Percentiles rank a stretch among this genome's conserved stretches.
Evolutionary conservation across 2,113 vertebrate genomes (phyloP).

Genomic region (Clarias gariepinus): DNA sequence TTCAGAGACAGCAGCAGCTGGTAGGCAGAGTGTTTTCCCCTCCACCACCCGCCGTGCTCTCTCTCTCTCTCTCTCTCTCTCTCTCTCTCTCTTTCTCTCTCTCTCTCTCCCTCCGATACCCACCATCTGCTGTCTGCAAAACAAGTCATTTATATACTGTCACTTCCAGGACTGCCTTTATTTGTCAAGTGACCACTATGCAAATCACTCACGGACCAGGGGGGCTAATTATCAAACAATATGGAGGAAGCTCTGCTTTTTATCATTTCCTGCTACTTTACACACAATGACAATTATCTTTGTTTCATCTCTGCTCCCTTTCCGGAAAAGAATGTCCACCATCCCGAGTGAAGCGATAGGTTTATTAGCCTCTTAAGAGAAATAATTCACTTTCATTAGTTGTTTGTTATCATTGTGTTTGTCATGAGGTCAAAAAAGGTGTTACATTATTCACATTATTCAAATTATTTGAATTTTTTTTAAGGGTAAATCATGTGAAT

Average conservation of each 20-base stretch:
- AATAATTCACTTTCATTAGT: conserved; percentile 47
- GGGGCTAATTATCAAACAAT: conserved; percentile 75
- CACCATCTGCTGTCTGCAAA: conserved; percentile 94
- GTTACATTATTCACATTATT: neutral
- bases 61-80: conserved; percentile 12
- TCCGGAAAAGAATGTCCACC: conserved; percentile 49
- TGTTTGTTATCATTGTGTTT: conserved; percentile 50
- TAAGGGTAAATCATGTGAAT: neutral
- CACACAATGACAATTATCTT: conserved; percentile 52
- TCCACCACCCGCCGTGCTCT: neutral
- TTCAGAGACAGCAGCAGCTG: conserved; percentile 82
- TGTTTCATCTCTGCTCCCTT: conserved; percentile 40
- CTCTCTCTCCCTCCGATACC: conserved; percentile 65
- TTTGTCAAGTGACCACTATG: conserved; percentile 84
- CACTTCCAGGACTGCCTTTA: conserved; percentile 77
- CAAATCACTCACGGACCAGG: conserved; percentile 72
- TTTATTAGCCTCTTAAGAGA: conserved; percentile 60
- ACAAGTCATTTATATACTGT: conserved; percentile 85
- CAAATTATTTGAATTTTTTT: neutral
- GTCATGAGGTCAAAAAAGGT: neutral
- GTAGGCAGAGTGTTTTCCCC: conserved; percentile 69
- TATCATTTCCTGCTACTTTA: conserved; percentile 55
- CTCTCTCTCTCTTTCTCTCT: conserved; percentile 22
- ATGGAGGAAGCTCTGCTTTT: conserved; percentile 67
- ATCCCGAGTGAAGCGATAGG: conserved; percentile 44